Evolutionary conservation across 2,888 invertebrate genomes (phyloP), one percentile per base, ranked within the genome.

Genomic region (Vanessa cardui): DNA sequence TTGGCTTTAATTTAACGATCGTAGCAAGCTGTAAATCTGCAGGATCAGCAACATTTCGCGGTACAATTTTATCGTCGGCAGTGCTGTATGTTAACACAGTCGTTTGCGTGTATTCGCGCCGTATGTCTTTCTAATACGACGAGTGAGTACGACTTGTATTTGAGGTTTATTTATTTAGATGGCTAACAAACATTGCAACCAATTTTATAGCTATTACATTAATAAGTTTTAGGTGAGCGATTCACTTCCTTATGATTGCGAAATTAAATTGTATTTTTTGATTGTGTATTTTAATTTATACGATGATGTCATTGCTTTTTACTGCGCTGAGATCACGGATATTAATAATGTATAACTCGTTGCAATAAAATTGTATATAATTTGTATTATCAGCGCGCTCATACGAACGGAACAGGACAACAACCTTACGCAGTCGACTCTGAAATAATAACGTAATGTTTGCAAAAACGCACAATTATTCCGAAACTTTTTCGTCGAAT

Each of bases 271-370:
- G 18, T 45, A 46, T 31, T 49, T 52, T 68, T 60, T 21, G n/a
- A n/a, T 18, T 50, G 31, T 12, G 31, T 39, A 39, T 31, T 39
- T 54, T 16, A 18, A 58, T 20, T 20, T 26, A 8, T 44, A 49
- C 52, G 59, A 56, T 71, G 66, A 66, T 63, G 69, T 64, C 67
- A 67, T 60, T 58, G n/a, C 45, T 66, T 64, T 66, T 61, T 54
- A 54, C n/a, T 49, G 75, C 76, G 80, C 79, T 87, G 86, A 87
- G 81, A 84, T 88, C 87, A 88, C 80, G 75, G 70, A 71, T 74
- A 76, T 77, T 76, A 77, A 75, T 77, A 77, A 78, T 59, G 54
- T 62, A 39, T 39, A 69, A 31, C 58, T 45, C 16, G 45, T 46
- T 49, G 64, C 56, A 69, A 64, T 69, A 71, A 69, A 72, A 69